These are phyloP conservation scores for Heterotilapia buettikoferi DNA, from an alignment of 2,113 vertebrate genomes.

Conservation along the genomic window DNA sequence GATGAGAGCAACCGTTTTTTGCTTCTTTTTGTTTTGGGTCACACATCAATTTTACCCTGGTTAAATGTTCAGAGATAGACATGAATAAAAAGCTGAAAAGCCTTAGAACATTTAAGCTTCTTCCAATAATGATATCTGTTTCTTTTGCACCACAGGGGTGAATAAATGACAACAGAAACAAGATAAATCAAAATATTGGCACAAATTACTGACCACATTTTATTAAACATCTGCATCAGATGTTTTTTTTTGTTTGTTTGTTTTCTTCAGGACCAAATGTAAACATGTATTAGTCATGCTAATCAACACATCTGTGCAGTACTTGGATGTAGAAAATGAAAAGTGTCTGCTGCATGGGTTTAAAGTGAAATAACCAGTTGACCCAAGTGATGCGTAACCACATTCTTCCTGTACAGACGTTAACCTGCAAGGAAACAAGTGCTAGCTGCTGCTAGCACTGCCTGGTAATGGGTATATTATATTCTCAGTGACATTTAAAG, in stretches of 20 bases:
- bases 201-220: not conserved
- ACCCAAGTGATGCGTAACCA: not conserved
- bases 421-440: not conserved
- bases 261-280: not conserved
- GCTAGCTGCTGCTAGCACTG: not conserved
- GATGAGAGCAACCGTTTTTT: not conserved
- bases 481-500: not conserved
- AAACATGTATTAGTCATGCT: not conserved
- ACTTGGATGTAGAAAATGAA: not conserved
- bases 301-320: not conserved
- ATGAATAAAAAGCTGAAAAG: not conserved
- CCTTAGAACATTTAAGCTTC: not conserved
- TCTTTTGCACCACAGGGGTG: not conserved
- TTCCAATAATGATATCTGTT: not conserved
- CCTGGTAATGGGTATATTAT: not conserved
- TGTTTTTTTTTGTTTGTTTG: fast-evolving
- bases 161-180: not conserved
- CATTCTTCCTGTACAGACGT: not conserved
- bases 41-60: not conserved
- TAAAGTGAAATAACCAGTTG: not conserved
- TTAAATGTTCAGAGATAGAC: not conserved
- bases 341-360: not conserved
- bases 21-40: not conserved
- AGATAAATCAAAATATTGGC: not conserved
- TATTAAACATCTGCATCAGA: not conserved